Base-by-base conservation (phyloP, 1,140 invertebrate genomes). In the Drosophila willistoni region DNA sequence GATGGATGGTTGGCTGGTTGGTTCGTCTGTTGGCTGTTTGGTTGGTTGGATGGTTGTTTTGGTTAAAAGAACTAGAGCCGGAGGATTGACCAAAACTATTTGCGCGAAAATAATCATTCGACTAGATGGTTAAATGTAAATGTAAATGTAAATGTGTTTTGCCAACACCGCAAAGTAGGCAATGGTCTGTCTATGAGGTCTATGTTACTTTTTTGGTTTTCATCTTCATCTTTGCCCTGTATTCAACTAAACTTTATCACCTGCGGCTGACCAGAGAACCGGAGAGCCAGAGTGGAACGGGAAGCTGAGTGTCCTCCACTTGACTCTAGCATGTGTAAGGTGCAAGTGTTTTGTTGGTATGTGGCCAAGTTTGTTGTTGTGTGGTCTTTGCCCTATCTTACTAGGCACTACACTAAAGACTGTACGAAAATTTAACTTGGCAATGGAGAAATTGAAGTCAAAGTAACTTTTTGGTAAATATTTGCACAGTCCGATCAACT, bases 401-500 rank as follows among this genome's bases (percentile, higher is more conserved):
- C 44, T 22, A 3, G 34, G 4, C 29, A 29, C 29, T 59, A 12
- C 57, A 6, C 57, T 17, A 19, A 47, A 55, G 33, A 17, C 29
- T 65, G 4, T 59, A 14, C 14, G n/a, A 54, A 66, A 44, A 56
- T 68, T 29, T 62, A 51, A 68, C 61, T 73, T 75, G 66, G 63
- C 71, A 69, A 12, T 19, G 14, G 33, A 36, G 68, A 64, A 75
- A 77, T 56, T 56, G 14, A 70, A 68, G 39, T 36, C 71, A 86
- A 86, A 86, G 67, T 85, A 76, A 71, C 55, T 71, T 54, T 73
- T 70, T 34, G 65, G 59, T 56, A 75, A 68, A 79, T 87, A 87
- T 86, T 82, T 87, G 79, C 51, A 64, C 59, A 68, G 81, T 86
- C 87, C 83, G 79, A 86, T 86, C 79, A 86, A 73, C 69, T 89